These are phyloP conservation scores for Clepsis dumicolana DNA, from an alignment of 2,888 invertebrate species.

Conservation along the genomic window DNA sequence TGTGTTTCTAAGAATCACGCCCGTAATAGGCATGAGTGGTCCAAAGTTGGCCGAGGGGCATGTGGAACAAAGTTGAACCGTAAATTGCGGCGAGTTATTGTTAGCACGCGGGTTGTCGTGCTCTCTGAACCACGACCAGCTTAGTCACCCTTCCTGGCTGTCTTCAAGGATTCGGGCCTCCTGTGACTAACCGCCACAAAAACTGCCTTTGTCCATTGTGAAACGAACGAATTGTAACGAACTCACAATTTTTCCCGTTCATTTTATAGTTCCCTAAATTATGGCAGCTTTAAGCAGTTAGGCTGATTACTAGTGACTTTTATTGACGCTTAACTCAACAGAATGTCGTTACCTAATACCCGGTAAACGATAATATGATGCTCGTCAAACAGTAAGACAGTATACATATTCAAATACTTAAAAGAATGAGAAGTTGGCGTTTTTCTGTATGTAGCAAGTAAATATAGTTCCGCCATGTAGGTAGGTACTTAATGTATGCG, in stretches of 20 bases:
- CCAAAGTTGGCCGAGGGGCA: conserved; percentile 22
- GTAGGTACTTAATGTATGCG: neutral
- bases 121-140: conserved; percentile 71
- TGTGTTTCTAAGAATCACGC: conserved; percentile 13
- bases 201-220: conserved; percentile 68
- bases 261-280: conserved; percentile 37
- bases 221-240: conserved; percentile 37
- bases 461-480: neutral
- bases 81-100: conserved; percentile 43
- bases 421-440: neutral
- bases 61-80: conserved; percentile 32
- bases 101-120: conserved; percentile 57
- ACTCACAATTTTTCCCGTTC: conserved; percentile 29
- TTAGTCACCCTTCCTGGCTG: conserved; percentile 76
- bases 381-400: neutral
- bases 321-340: conserved; percentile 43
- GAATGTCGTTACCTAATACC: conserved; percentile 24
- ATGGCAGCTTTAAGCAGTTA: conserved; percentile 42
- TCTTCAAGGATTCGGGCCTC: conserved; percentile 70
- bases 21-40: neutral
- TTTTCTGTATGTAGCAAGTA: neutral
- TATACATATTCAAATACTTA: neutral
- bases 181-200: conserved; percentile 71
- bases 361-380: conserved; percentile 15
- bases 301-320: conserved; percentile 49